A percentile compares a stretch with the other conserved stretches of the same genome.
Conservation (phyloP, 2,888 invertebrate genomes). For the Julus scanicus region DNA sequence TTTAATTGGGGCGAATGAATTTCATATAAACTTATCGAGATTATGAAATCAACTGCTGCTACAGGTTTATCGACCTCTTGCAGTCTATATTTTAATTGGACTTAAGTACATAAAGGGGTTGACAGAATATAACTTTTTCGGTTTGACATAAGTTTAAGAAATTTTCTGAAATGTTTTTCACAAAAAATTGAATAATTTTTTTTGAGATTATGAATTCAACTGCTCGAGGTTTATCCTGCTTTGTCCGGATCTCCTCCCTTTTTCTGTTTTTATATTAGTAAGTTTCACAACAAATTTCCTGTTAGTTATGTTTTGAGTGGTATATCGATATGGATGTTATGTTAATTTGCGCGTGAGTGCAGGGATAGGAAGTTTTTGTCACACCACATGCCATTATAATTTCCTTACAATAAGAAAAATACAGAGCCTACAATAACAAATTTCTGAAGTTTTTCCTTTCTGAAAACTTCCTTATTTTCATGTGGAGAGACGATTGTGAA, state of each 20-base stretch:
- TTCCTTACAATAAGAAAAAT: not conserved
- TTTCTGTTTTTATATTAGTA: too few species aligned
- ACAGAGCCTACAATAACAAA: not conserved
- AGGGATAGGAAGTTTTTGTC: not conserved
- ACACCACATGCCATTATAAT: not conserved
- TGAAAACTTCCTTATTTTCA: conserved; percentile 8
- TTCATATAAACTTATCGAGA: conserved; percentile 34
- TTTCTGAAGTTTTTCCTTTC: not conserved
- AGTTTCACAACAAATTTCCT: too few species aligned
- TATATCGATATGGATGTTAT: not conserved
- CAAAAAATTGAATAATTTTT: too few species aligned
- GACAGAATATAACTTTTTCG: not conserved
- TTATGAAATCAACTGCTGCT: conserved; percentile 19
- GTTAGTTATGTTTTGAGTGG: not conserved
- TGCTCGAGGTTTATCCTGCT: too few species aligned
- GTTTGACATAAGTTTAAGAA: too few species aligned
- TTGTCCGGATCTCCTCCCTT: too few species aligned
- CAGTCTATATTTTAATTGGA: not conserved
- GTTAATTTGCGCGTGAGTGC: not conserved
- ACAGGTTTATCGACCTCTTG: conserved; percentile 5
- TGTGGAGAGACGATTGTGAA: not conserved
- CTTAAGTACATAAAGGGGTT: not conserved
- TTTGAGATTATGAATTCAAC: too few species aligned
- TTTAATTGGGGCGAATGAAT: conserved; percentile 44
- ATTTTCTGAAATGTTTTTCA: too few species aligned